These are phyloP conservation scores for Monomorium pharaonis DNA, from an alignment of 1,140 invertebrate species.

Conservation along the genomic window DNA sequence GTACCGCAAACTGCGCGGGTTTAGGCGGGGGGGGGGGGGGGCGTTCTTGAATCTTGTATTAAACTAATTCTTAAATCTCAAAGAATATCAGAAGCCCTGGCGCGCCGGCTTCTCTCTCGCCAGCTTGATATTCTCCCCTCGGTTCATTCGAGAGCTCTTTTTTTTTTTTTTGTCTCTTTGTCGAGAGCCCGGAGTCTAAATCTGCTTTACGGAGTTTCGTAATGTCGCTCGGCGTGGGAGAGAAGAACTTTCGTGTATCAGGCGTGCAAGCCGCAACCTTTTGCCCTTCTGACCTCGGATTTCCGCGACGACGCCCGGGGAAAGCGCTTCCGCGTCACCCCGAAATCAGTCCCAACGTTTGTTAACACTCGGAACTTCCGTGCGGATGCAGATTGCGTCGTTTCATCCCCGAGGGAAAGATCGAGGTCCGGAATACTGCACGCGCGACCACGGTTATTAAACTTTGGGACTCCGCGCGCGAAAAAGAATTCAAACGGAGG, in stretches of 20 bases:
- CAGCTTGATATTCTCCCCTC: slow-evolving; percentile 10
- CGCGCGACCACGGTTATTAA: slow-evolving; percentile 34
- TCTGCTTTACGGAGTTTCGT: slow-evolving; percentile 53
- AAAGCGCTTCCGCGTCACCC: background rate
- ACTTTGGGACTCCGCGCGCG: background rate
- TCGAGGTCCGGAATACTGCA: background rate
- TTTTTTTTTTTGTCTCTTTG: slow-evolving; percentile 35
- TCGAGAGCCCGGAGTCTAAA: slow-evolving; percentile 34
- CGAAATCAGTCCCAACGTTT: slow-evolving; percentile 28
- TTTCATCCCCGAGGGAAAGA: slow-evolving; percentile 1
- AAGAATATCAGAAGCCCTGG: slow-evolving; percentile 15
- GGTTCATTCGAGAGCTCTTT: background rate
- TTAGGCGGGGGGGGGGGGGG: background rate
- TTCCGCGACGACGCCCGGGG: background rate
- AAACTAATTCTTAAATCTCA: slow-evolving; percentile 44
- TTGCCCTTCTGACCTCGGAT: slow-evolving; percentile 42
- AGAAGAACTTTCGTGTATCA: slow-evolving; percentile 35
- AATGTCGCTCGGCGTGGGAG: slow-evolving; percentile 16
- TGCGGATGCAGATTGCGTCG: slow-evolving; percentile 28
- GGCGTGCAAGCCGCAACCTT: slow-evolving; percentile 30
- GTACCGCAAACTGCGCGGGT: background rate
- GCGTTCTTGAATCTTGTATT: slow-evolving; percentile 37
- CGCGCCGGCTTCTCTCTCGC: background rate
- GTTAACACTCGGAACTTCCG: slow-evolving; percentile 14
- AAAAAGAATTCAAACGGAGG: background rate